Base-by-base conservation (phyloP, 2,888 invertebrate genomes). In the Chymomyza fuscimana region DNA sequence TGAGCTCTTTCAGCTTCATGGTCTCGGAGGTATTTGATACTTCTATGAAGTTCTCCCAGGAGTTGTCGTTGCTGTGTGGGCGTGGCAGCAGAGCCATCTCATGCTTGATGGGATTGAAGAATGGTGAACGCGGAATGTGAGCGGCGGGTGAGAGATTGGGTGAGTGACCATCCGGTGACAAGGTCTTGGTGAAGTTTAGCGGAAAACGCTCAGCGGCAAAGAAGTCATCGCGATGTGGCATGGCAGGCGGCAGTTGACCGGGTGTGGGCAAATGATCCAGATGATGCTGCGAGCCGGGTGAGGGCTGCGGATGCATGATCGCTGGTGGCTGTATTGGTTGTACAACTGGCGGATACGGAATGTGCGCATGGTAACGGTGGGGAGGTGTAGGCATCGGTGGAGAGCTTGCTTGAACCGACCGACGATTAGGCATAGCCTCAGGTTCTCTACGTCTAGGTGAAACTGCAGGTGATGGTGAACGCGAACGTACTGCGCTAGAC, bases 1-100 rank as follows among this genome's bases (percentile, higher is more conserved):
- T 99, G 87, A 99, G 93, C 90, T 98, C 97, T 91, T 99, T 98
- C 59, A 99, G 94, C 93, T 99, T 99, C 81, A 97, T 95, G 29
- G 98, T 98, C 93, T 99, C 99, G 65, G 98, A 98, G 25, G 97
- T 96, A 69, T 92, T 92, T 0, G 92, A 92, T 65, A 99, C 96
- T 94, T 99, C 99, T 92, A 99, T 99, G 85, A 98, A 94, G 91
- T 96, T 97, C 92, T 98, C 98, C 98, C 98, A 98, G 25, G 98
- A 97, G 92, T 98, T 98, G 91, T 98, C 97, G 89, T 96, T 97
- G 91, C 97, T 97, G 72, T 97, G 97, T 0, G 97, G 97, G 65
- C 97, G 94, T 1, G 97, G 97, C 79, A 92, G 73, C 7, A 92
- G 85, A 0, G 92, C 88, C 82, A 92, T 91, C 66, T 92, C 91